Percentiles rank a stretch among this genome's conserved stretches.
Conservation (phyloP, 2,888 invertebrate species). For the Nomada flava region DNA sequence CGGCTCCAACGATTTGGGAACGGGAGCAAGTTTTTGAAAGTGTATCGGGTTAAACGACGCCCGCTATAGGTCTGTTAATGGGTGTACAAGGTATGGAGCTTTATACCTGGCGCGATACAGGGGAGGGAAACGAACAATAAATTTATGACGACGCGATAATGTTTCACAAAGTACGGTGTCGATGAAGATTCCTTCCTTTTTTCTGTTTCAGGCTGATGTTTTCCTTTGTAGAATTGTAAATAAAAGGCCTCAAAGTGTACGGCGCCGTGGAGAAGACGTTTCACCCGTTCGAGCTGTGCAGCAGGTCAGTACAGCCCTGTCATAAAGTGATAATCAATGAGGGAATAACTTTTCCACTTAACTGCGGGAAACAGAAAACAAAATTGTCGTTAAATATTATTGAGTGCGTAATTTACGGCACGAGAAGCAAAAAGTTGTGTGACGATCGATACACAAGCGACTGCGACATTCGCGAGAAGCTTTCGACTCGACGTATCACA, state of each 20-base stretch:
- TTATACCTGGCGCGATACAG: conserved; percentile 81
- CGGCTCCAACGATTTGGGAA: not conserved
- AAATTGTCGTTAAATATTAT: not conserved
- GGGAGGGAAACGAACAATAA: conserved; percentile 75
- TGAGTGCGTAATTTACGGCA: not conserved
- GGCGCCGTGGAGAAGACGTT: conserved; percentile 88
- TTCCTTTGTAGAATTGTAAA: conserved; percentile 84
- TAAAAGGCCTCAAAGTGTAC: conserved; percentile 88
- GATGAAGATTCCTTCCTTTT: conserved; percentile 23
- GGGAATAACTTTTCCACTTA: not conserved
- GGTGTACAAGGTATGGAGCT: conserved; percentile 77
- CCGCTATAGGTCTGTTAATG: conserved; percentile 72
- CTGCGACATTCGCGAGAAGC: not conserved
- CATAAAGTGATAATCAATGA: too few species aligned
- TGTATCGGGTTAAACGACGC: not conserved
- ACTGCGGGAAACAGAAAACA: too few species aligned
- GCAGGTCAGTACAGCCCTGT: conserved; percentile 71
- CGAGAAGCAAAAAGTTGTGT: not conserved
- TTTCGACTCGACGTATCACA: not conserved
- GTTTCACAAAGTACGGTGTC: conserved; percentile 24
- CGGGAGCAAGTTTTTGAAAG: conserved; percentile 2
- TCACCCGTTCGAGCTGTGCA: conserved; percentile 88
- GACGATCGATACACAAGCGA: not conserved
- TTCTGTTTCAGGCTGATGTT: conserved; percentile 85
- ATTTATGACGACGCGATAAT: conserved; percentile 46